Conservation (phyloP, 1,140 invertebrate species). For the Theocolax elegans region DNA sequence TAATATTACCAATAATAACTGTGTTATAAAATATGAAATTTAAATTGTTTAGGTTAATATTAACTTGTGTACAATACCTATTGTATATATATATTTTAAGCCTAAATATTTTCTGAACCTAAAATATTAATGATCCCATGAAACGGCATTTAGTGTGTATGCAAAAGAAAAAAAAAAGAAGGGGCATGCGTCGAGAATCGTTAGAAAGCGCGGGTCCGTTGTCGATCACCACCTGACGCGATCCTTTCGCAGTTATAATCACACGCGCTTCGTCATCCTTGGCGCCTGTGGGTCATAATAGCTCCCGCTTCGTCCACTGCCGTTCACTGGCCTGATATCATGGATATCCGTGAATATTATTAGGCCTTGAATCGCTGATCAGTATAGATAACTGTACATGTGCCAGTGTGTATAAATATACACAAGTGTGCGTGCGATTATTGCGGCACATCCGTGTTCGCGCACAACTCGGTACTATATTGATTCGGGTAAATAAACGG, state of each 20-base stretch:
- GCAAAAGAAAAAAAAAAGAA: no score
- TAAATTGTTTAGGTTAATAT: no score
- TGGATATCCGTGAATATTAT: conserved; percentile 3
- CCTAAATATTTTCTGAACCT: no score
- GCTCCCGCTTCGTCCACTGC: neutral
- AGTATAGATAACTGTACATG: conserved; percentile 9
- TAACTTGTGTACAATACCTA: no score
- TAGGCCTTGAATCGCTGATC: conserved; percentile 17
- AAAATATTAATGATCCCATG: no score
- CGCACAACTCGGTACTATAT: no score
- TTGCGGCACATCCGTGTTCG: conserved; percentile 3
- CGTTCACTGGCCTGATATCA: neutral
- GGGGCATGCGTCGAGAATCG: neutral
- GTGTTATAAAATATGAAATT: no score
- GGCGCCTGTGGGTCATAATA: neutral
- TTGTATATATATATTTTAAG: no score
- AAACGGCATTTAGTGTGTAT: no score
- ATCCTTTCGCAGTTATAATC: conserved; percentile 14
- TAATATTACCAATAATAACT: no score
- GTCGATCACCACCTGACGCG: conserved; percentile 5
- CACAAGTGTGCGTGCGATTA: neutral
- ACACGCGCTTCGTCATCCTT: neutral
- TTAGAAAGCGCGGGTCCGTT: conserved; percentile 5
- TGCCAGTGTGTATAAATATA: neutral
- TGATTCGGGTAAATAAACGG: no score